phyloP scores from a whole-genome alignment of 2,113 vertebrate species.

The Sterrhoptilus dennistouni region DNA sequence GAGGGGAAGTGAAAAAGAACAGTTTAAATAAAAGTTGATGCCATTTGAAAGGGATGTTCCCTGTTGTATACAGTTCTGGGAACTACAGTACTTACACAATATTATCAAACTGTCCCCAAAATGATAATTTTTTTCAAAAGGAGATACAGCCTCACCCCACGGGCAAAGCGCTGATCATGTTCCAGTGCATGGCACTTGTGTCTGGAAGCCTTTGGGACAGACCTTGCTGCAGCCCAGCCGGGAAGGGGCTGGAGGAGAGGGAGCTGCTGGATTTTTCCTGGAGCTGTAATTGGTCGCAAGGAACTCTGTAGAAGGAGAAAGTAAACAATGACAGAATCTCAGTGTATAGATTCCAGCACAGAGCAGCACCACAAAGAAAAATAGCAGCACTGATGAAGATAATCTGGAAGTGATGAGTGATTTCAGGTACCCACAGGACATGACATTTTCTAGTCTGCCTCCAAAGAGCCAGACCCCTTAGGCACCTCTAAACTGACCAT shows the following conservation, averaged over 20 bases:
- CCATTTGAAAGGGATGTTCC: background rate
- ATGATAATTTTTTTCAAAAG: background rate
- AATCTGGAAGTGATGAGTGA: background rate
- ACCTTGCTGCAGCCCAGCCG: slow-evolving; percentile 47
- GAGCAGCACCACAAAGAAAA: background rate
- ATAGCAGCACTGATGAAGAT: background rate
- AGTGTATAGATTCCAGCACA: background rate
- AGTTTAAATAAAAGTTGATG: background rate
- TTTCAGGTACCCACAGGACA: background rate
- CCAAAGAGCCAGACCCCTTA: background rate
- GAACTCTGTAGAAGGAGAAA: slow-evolving; percentile 63
- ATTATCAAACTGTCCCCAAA: background rate
- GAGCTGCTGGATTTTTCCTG: slow-evolving; percentile 80
- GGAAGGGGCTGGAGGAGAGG: slow-evolving; percentile 79
- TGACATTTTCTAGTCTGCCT: background rate
- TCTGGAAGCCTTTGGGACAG: slow-evolving; percentile 62
- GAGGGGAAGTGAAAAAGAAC: background rate
- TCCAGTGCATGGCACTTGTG: slow-evolving; percentile 51
- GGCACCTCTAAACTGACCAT: background rate
- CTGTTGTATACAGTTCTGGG: background rate
- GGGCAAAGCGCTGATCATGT: slow-evolving; percentile 51
- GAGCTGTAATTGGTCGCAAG: slow-evolving; percentile 84
- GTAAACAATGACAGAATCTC: background rate
- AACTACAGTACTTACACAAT: background rate
- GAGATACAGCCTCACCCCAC: slow-evolving; percentile 66